These are phyloP conservation scores for Myiagra hebetior DNA, from an alignment of 2,113 vertebrate genomes.

Conservation along the genomic window DNA sequence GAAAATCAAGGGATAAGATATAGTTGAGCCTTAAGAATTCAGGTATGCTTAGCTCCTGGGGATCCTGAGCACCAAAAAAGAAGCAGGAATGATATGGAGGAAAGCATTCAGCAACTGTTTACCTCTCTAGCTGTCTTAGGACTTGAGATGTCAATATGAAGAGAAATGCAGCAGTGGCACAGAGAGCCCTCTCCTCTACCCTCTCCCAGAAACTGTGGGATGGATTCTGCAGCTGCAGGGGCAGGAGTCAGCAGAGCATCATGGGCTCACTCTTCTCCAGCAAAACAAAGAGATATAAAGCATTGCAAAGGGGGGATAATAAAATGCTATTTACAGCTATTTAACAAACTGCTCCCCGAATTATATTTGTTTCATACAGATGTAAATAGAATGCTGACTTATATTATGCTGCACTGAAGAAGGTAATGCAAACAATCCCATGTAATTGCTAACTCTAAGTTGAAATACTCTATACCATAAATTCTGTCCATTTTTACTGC, in stretches of 20 bases:
- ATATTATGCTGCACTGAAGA: conserved; percentile 22
- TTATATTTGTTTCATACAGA: conserved; percentile 2
- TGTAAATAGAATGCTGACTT: conserved; percentile 61
- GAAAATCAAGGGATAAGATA: background rate
- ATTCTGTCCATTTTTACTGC: conserved; percentile 35
- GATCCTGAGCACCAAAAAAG: background rate
- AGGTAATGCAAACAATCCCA: background rate
- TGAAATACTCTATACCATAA: conserved; percentile 11
- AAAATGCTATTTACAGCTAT: conserved; percentile 25
- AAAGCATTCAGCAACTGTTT: background rate
- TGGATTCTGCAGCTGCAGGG: background rate
- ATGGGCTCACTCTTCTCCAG: background rate
- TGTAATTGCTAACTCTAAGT: conserved; percentile 23
- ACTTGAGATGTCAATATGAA: background rate
- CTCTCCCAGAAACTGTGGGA: background rate
- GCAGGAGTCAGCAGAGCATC: background rate
- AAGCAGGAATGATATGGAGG: background rate
- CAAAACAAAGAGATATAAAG: conserved; percentile 13
- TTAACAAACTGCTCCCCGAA: conserved; percentile 53
- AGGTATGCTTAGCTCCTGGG: background rate
- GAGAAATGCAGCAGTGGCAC: background rate
- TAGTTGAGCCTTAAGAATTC: background rate
- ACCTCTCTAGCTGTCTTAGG: background rate
- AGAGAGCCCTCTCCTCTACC: background rate
- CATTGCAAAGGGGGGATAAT: background rate